A percentile compares a stretch with the other conserved stretches of the same genome.
phyloP scores from a whole-genome alignment of 2,113 vertebrate genomes.

The Rhombomys opimus region DNA sequence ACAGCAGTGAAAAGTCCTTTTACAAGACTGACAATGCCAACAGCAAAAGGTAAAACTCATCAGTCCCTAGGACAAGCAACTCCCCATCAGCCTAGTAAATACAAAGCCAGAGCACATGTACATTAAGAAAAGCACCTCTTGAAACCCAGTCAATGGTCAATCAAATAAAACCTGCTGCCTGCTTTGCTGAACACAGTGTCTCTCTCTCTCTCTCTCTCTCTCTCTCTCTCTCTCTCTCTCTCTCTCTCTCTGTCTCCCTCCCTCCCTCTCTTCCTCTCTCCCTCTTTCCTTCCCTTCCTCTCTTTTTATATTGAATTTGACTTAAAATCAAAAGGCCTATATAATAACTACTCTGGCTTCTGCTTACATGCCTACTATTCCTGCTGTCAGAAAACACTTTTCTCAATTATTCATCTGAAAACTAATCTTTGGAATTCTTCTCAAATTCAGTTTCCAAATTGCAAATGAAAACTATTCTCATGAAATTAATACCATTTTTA shows the following conservation, averaged over 20 bases:
- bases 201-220: fast-evolving
- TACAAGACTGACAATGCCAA: not conserved
- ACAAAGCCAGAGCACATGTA: not conserved
- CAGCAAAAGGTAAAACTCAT: not conserved
- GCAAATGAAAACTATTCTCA: not conserved
- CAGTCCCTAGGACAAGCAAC: not conserved
- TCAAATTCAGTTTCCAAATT: not conserved
- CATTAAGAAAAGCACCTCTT: not conserved
- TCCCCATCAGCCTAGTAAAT: not conserved
- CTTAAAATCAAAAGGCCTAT: not conserved
- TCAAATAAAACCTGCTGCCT: not conserved
- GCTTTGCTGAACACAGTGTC: not conserved
- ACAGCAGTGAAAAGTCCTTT: not conserved
- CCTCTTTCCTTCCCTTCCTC: not conserved
- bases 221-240: not conserved
- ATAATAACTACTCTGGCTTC: not conserved
- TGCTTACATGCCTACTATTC: not conserved
- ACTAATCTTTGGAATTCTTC: not conserved
- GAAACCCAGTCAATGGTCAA: not conserved
- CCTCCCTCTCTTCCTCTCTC: not conserved
- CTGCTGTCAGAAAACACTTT: not conserved
- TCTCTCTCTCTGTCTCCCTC: too few species aligned
- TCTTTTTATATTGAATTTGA: not conserved
- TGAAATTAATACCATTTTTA: not conserved
- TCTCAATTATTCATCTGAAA: not conserved